These are phyloP conservation scores for Puffinus mauretanicus DNA, from an alignment of 2,113 vertebrate species.

Conservation along the genomic window DNA sequence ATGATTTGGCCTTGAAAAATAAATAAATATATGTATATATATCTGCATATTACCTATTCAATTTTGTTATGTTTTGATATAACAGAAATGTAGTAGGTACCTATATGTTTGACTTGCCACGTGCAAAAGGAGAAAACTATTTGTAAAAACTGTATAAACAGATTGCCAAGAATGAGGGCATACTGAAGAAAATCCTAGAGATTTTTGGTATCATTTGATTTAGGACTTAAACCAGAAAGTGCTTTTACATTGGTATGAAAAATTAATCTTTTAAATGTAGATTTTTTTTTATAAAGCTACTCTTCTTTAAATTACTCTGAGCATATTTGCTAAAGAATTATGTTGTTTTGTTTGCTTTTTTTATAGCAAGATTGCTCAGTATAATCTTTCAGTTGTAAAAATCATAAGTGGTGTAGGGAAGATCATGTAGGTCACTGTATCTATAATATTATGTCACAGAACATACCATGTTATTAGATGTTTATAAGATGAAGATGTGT, in stretches of 20 bases:
- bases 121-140: background rate
- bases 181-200: background rate
- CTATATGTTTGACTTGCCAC: background rate
- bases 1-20: background rate
- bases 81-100: background rate
- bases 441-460: background rate
- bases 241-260: background rate
- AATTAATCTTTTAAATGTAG: background rate
- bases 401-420: background rate
- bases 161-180: background rate
- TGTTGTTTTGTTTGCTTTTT: background rate
- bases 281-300: background rate
- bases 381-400: background rate
- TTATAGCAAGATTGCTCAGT: background rate
- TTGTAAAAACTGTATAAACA: background rate
- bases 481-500: background rate
- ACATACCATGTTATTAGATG: background rate
- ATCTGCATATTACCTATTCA: background rate
- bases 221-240: background rate
- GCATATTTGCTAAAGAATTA: background rate
- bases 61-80: background rate
- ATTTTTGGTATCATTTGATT: background rate
- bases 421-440: background rate
- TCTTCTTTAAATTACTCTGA: background rate
- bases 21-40: background rate